A percentile compares a stretch with the other conserved stretches of the same genome.
Evolutionary conservation across 2,888 invertebrate genomes (phyloP).

Genomic region (Dicranocentrus wangi): DNA sequence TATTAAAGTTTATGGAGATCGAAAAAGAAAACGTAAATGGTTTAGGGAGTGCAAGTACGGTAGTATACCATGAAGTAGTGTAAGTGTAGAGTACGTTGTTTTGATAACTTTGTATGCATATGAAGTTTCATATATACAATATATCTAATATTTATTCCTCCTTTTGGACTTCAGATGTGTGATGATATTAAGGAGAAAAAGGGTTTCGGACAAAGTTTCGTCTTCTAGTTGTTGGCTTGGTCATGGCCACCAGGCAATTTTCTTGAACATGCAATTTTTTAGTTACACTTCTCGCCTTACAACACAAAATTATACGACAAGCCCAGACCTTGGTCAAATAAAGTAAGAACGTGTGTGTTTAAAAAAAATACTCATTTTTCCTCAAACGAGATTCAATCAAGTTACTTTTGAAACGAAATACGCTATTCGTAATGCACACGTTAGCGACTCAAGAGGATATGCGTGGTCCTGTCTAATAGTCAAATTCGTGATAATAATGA

Average conservation of each 20-base stretch:
- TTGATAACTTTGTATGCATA: no score
- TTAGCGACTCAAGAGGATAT: no score
- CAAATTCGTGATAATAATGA: no score
- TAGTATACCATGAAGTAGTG: not conserved
- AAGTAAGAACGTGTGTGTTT: no score
- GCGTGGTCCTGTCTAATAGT: no score
- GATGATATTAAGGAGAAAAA: not conserved
- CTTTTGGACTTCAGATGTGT: not conserved
- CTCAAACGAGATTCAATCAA: no score
- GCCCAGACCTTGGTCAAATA: conserved; percentile 53
- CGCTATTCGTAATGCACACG: no score
- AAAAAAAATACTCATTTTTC: conserved; percentile 11
- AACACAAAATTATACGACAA: conserved; percentile 22
- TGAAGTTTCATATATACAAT: no score
- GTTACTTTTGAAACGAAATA: not conserved
- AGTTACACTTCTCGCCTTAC: not conserved
- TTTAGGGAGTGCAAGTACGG: not conserved
- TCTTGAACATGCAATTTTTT: conserved; percentile 20
- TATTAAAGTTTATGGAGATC: conserved; percentile 25
- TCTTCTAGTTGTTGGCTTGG: conserved; percentile 30
- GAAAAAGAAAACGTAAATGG: conserved; percentile 22
- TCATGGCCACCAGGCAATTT: conserved; percentile 36
- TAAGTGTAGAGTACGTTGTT: no score
- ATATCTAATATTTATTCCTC: not conserved
- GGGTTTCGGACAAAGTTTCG: not conserved